phyloP scores from a whole-genome alignment of 2,113 vertebrate genomes.

The Mesoclemmys tuberculata region DNA sequence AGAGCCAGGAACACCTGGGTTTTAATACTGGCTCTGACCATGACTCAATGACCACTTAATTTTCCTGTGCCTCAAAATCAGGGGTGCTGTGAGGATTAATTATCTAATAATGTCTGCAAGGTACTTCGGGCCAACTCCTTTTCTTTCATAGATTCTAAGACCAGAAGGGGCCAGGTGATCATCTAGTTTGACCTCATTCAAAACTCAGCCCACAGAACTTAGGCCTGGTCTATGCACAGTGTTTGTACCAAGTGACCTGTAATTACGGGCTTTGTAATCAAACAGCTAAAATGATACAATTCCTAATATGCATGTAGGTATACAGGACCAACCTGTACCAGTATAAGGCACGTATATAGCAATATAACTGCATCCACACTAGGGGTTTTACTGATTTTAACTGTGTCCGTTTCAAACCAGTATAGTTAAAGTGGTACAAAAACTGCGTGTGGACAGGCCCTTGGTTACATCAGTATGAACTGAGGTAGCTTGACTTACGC shows the following conservation, averaged over 20 bases:
- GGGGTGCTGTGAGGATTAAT: not conserved
- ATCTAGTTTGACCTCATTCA: not conserved
- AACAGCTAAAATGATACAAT: not conserved
- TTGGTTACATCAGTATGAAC: not conserved
- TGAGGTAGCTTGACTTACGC: not conserved
- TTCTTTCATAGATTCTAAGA: not conserved
- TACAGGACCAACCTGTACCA: not conserved
- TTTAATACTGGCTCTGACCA: not conserved
- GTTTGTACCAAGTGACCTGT: not conserved
- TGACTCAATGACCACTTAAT: not conserved
- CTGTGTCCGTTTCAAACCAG: not conserved
- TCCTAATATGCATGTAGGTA: not conserved
- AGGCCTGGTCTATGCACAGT: not conserved
- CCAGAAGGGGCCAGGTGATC: not conserved
- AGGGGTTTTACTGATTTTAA: not conserved
- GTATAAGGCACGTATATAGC: not conserved
- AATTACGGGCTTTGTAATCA: not conserved
- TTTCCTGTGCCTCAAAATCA: not conserved
- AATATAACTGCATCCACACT: not conserved
- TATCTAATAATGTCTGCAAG: not conserved
- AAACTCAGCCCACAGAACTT: not conserved
- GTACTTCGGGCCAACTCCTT: not conserved
- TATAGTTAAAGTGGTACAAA: not conserved
- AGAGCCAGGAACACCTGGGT: not conserved
- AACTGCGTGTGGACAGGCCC: not conserved